A percentile compares a stretch with the other conserved stretches of the same genome.
Evolutionary conservation across 2,888 invertebrate genomes (phyloP).

Genomic region (Lamproptera curius): DNA sequence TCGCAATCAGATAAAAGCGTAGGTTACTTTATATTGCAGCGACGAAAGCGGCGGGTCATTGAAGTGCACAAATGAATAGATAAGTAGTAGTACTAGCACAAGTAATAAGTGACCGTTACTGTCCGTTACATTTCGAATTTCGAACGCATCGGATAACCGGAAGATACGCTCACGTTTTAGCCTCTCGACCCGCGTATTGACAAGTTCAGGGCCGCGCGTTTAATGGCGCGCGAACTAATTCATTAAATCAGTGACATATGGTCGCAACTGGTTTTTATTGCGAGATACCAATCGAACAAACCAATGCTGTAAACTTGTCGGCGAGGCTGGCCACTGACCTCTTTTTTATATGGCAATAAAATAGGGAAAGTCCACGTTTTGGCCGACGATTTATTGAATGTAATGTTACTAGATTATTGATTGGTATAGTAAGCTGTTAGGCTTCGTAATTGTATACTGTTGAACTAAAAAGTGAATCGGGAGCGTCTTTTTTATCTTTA

Average conservation of each 20-base stretch:
- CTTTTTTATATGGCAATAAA: background rate
- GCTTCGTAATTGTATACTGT: too few relatives aligned
- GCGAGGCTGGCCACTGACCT: background rate
- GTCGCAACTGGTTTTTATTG: conserved; percentile 23
- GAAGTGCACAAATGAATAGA: too few relatives aligned
- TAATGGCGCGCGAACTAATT: conserved; percentile 33
- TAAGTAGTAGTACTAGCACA: too few relatives aligned
- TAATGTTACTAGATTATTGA: too few relatives aligned
- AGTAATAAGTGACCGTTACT: conserved; percentile 9
- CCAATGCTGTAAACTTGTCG: background rate
- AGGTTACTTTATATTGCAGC: too few relatives aligned
- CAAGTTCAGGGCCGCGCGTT: conserved; percentile 38
- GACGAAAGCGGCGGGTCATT: too few relatives aligned
- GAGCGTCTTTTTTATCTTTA: background rate
- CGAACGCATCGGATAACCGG: conserved; percentile 8
- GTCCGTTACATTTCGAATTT: conserved; percentile 18
- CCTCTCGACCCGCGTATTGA: conserved; percentile 26
- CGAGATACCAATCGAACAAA: background rate
- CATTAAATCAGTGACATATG: conserved; percentile 33
- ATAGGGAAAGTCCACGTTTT: background rate
- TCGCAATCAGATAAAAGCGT: too few relatives aligned
- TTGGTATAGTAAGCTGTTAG: too few relatives aligned
- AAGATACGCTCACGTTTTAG: conserved; percentile 7
- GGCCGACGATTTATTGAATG: background rate
- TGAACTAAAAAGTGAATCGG: background rate